Evolutionary conservation across 1,140 invertebrate genomes (phyloP), one percentile per base, ranked within the genome.

Genomic region (Pristionchus pacificus): DNA sequence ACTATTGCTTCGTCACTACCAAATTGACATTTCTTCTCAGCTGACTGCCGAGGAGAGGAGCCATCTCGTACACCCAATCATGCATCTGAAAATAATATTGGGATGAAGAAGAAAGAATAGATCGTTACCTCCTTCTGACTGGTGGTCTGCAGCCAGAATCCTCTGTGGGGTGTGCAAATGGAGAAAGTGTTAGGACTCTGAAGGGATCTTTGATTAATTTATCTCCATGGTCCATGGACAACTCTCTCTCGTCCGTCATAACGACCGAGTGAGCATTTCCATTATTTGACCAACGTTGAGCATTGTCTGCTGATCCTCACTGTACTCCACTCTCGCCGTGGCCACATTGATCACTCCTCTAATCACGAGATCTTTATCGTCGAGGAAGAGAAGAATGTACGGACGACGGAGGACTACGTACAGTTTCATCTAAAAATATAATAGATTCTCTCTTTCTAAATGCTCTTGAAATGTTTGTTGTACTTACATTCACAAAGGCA

Each of bases 21-120:
- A 55, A 55, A 49, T 65, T 65, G 49, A 33, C 64, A 30, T 65
- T 33, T 55, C 65, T 24, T 60, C 67, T 72, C 70, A 72, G 60
- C 60, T 98, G 95, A 75, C 96, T 96, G 77, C 96, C 96, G 68
- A 98, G 88, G 65, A 99, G 87, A 63, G 96, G 96, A 88, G 98
- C 98, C 77, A 99, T 96, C 72, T 96, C 96, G 85, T 98, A 98
- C 15, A 99, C 86, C 96, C 96, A 99, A 85, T 99, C 96, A 86
- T 97, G 93, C 63, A 98, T 92, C 84, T 99, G 69, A 65, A 69
- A 60, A 15, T 71, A 27, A n/a, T 57, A 58, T 10, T 28, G 19
- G 2, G 0, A 68, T 31, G 10, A 62, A 32, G n/a, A 75, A 13
- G 27, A 65, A 76, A 2, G 29, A 33, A 32, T 64, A 15, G 10